Evolutionary conservation across 2,797 vertebrate species (phyloP), one percentile per base, ranked within the genome.

Genomic region (Loriculus beryllinus): DNA sequence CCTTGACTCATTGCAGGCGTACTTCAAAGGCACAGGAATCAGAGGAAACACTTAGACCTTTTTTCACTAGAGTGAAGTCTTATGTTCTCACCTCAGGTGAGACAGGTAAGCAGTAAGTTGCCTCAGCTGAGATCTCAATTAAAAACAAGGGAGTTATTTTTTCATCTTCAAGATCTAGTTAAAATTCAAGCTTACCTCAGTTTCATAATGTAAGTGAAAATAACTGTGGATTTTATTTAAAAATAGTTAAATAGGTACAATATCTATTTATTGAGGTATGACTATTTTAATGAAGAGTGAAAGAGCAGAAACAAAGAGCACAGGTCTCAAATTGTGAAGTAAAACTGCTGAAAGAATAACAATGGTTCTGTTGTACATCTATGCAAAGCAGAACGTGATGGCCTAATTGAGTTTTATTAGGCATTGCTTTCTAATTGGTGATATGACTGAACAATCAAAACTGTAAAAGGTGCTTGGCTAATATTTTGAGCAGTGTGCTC

Each of bases 21-120:
- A 78, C 92, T 95, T 95, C 84, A 95, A 95, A 96, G 93, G 56
- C 51, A 86, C 47, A 69, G 47, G 81, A 94, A 84, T 81, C 49
- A 95, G 84, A 85, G 25, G 29, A 49, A 87, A 26, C 62, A 65
- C 42, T 59, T 35, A 82, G 91, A 75, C 35, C 62, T 77, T 81
- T 81, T 67, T 47, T 79, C 28, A 40, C 25, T 45, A 25, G 19
- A 77, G 31, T 80, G 57, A 92, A 78, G 54, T 90, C 59, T n/a
- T 71, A 45, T 15, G 1, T 80, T 85, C 45, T 65, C 21, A 78
- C 33, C 47, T 78, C 25, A 91, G 42, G 20, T 54, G 12, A 54
- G 37, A 88, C 47, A 94, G 42, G 57, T 77, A 91, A 93, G 72
- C 31, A 87, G 16, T 77, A 43, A 57, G 21, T 28, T 57, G 45